Conservation (phyloP, 2,113 vertebrate species). For the Oriolus oriolus region DNA sequence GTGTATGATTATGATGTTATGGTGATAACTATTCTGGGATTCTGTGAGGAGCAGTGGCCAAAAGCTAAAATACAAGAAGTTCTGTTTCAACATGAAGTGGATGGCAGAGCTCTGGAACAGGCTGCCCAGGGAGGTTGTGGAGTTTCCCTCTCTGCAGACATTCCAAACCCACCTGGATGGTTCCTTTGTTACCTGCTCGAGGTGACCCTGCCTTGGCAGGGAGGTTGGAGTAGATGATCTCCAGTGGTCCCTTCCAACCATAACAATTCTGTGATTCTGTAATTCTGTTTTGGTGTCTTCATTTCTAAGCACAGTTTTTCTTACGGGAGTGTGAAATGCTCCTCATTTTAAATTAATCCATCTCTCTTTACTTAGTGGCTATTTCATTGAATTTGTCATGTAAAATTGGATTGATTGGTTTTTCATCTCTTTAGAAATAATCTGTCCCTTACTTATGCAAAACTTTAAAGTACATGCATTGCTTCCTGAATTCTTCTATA, state of each 20-base stretch:
- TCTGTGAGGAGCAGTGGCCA: not conserved
- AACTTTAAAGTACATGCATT: not conserved
- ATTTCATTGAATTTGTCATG: not conserved
- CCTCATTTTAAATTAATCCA: not conserved
- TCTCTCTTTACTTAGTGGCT: not conserved
- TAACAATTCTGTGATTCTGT: not conserved
- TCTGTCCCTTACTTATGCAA: not conserved
- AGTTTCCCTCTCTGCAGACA: not conserved
- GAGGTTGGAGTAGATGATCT: not conserved
- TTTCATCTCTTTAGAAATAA: not conserved
- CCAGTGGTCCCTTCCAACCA: not conserved
- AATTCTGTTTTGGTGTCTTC: not conserved
- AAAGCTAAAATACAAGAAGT: not conserved
- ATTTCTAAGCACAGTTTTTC: not conserved
- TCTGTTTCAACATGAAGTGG: not conserved
- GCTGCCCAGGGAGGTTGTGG: not conserved
- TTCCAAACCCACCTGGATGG: not conserved
- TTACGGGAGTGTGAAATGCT: not conserved
- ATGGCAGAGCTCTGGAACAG: not conserved
- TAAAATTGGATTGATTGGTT: not conserved
- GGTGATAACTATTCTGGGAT: not conserved
- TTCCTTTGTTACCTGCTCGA: not conserved
- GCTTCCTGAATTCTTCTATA: not conserved
- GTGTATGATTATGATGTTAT: not conserved
- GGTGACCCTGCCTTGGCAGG: not conserved